A percentile compares a stretch with the other conserved stretches of the same genome.
Conservation (phyloP, 1,140 invertebrate genomes). For the Atta colombica region DNA sequence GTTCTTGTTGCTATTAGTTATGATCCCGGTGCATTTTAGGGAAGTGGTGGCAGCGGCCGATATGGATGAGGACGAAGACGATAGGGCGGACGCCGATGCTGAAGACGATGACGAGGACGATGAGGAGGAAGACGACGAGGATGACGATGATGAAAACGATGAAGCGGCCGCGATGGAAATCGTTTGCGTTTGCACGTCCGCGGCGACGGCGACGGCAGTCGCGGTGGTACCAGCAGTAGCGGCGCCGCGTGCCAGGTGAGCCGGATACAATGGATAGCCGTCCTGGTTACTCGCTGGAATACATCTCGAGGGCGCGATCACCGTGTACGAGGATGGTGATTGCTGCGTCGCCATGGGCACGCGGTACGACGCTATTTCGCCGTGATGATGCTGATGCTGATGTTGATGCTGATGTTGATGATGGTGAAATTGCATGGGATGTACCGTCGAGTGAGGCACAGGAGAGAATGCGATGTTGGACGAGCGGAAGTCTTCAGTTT, state of each 20-base stretch:
- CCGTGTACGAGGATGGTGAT: slow-evolving; percentile 71
- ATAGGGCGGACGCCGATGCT: slow-evolving; percentile 51
- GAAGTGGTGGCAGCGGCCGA: slow-evolving; percentile 16
- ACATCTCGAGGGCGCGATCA: slow-evolving; percentile 76
- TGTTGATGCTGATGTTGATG: slow-evolving; percentile 68
- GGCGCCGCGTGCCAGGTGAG: slow-evolving; percentile 12
- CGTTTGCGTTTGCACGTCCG: slow-evolving; percentile 81
- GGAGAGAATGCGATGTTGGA: slow-evolving; percentile 55
- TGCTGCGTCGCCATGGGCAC: slow-evolving; percentile 46
- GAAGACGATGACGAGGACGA: slow-evolving; percentile 56
- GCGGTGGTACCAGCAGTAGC: neutral
- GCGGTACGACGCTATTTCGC: slow-evolving; percentile 61
- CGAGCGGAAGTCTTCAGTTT: slow-evolving; percentile 80
- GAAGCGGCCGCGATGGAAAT: slow-evolving; percentile 41
- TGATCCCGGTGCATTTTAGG: slow-evolving; percentile 11
- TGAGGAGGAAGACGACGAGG: slow-evolving; percentile 38
- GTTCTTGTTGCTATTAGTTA: neutral
- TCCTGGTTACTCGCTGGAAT: slow-evolving; percentile 48
- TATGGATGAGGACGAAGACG: slow-evolving; percentile 54
- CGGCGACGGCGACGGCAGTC: slow-evolving; percentile 9
- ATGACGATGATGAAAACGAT: slow-evolving; percentile 17
- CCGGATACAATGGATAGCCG: slow-evolving; percentile 40
- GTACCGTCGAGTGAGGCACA: slow-evolving; percentile 47
- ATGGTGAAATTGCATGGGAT: slow-evolving; percentile 70
- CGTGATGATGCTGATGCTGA: slow-evolving; percentile 60